A percentile compares a stretch with the other conserved stretches of the same genome.
Conservation (phyloP, 2,797 vertebrate genomes). For the Mycteria americana region DNA sequence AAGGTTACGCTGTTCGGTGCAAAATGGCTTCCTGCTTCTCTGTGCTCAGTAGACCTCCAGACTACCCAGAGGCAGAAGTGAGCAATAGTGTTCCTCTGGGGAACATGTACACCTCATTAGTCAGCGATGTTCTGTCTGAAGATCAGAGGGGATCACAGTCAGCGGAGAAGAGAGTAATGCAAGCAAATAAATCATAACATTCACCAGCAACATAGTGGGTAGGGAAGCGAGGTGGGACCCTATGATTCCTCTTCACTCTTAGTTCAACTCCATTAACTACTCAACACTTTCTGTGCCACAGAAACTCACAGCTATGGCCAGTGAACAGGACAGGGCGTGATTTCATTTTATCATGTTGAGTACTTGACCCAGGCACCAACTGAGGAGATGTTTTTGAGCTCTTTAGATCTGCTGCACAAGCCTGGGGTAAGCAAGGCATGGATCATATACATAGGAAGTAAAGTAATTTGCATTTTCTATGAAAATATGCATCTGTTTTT, state of each 20-base stretch:
- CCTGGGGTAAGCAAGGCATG: neutral
- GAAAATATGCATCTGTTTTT: neutral
- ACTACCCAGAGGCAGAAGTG: neutral
- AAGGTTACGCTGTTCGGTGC: neutral
- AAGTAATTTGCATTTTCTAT: neutral
- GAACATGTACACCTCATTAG: neutral
- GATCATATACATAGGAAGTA: neutral
- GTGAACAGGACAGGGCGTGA: neutral
- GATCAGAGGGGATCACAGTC: neutral
- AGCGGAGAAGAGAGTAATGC: neutral
- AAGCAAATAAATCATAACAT: neutral
- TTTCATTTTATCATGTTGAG: neutral
- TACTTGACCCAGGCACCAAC: neutral
- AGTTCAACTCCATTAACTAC: neutral
- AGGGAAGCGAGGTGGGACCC: neutral
- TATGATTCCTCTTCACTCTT: neutral
- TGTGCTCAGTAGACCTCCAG: neutral
- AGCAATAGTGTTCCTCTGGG: neutral
- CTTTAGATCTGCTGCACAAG: neutral
- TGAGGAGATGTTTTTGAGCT: neutral
- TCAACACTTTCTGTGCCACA: neutral
- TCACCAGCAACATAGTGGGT: neutral
- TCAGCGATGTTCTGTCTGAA: neutral
- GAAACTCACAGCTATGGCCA: neutral
- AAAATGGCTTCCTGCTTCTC: neutral